Base-by-base conservation (phyloP, 2,888 invertebrate species). In the Scaptomyza parva region DNA sequence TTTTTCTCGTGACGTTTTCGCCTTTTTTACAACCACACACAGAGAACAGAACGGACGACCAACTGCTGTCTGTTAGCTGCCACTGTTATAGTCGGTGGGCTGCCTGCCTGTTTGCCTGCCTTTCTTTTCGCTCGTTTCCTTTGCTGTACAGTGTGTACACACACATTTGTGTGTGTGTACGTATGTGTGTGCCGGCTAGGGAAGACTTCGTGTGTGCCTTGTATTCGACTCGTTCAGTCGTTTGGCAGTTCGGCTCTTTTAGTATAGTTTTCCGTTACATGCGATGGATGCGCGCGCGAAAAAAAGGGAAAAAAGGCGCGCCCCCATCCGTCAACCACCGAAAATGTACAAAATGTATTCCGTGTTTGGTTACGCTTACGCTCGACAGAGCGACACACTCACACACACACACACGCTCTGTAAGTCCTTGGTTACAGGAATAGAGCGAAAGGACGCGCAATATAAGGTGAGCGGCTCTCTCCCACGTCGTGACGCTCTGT, bases 21-120 rank as follows among this genome's bases (percentile, higher is more conserved):
- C 68, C 74, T 74, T 89, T 85, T 87, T 89, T 89, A 88, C 89
- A 87, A 88, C 78, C 76, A 82, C 78, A 82, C 82, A 85, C 85
- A 87, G 82, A 87, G 79, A 55, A 59, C 78, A 59, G 61, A 76
- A 64, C 65, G 80, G 70, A 76, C 72, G 53, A 72, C 65, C 70
- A 75, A 76, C 86, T 85, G 83, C 66, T 59, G 70, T 61, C 63
- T 75, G 65, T 74, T 73, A 64, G 59, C 41, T 76, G 78, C 58
- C 65, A 69, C 76, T 72, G 67, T 76, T 77, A 65, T 72, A 65
- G 67, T 50, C 61, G 59, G 37, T 37, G 37, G 37, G 37, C 35
- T 33, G 22, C 2, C 33, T 47, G 39, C 44, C 35, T 33, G 22
- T 3, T 26, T 47, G 39, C 44, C 64, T 65, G 59, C 57, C 53